Base-by-base conservation (phyloP, 2,113 vertebrate genomes). In the Phyllostomus hastatus region DNA sequence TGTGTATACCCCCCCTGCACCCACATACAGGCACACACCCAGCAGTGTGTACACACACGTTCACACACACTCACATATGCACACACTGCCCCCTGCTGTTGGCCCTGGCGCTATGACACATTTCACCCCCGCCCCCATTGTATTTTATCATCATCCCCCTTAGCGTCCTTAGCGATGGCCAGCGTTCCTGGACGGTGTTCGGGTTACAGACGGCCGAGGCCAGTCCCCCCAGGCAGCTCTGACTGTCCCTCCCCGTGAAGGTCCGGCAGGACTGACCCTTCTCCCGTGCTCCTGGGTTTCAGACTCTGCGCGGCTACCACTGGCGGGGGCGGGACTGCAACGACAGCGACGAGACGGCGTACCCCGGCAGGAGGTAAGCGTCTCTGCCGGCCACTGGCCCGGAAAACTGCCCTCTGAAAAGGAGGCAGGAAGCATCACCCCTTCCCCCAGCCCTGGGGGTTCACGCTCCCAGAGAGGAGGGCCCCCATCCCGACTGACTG, bases 291-390 rank as follows among this genome's bases (percentile, higher is more conserved):
- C 95, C 90, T 98, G 50, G 5, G 43, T 97, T 98, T 69, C 87
- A 99, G 99, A 98, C 98, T 0, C 16, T 99, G 88, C 95, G 99
- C 38, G 99, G 99, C 75, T 99, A 98, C 92, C 97, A 99, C 94
- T 99, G 99, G 99, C 96, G 98, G 96, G 99, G 99, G 84, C 97
- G 97, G 97, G 99, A 99, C 92, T 99, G 98, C 92, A 66, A 99
- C 0, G 98, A 99, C 96, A 82, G 57, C 2, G 93, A 98, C 43
- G 86, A 50, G 50, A 97, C 67, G 0, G 91, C 91, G 9, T 98
- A 98, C 91, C 99, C 99, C 0, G 99, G 99, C 90, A 98, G 98
- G 97, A 98, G 98, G 99, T 99, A 98, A 98, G 10, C 41, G 9
- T 86, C 91, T 72, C 59, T 1, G 7, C 70, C 90, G 12, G 57